Evolutionary conservation across 2,888 invertebrate species (phyloP).

Genomic region (Sialis lutaria): DNA sequence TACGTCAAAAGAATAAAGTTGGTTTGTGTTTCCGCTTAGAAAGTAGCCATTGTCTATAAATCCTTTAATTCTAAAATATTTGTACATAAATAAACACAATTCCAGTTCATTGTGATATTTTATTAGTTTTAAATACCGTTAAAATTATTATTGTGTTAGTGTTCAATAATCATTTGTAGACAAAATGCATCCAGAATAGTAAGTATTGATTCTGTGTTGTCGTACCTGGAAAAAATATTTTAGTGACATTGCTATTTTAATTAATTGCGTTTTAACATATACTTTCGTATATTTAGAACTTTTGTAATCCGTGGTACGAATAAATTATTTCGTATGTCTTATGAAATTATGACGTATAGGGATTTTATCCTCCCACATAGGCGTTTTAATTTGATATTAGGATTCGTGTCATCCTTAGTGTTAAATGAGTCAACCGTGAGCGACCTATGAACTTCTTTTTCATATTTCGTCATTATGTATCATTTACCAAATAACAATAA

Average conservation of each 20-base stretch:
- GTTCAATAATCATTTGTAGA: conserved; percentile 3
- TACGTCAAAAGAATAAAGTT: conserved; percentile 3
- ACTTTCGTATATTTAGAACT: neutral
- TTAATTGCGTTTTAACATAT: conserved; percentile 2
- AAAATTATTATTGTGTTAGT: conserved; percentile 5
- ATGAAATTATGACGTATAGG: no score
- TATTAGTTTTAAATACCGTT: conserved; percentile 7
- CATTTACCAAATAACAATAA: neutral
- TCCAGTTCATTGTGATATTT: conserved; percentile 11
- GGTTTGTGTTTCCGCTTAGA: conserved; percentile 8
- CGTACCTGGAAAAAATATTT: neutral
- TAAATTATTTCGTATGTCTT: no score
- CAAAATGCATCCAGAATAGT: conserved; percentile 70
- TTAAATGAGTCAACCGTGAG: neutral
- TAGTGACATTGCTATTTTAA: neutral
- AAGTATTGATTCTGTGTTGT: conserved; percentile 34
- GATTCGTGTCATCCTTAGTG: neutral
- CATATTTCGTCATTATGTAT: neutral
- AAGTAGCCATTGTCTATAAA: conserved; percentile 24
- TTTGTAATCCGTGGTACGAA: neutral
- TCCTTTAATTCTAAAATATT: conserved; percentile 17
- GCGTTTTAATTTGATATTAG: neutral
- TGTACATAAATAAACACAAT: conserved; percentile 4
- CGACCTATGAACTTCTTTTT: neutral
- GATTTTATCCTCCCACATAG: neutral